Evolutionary conservation across 2,113 vertebrate genomes (phyloP).

Genomic region (Odontesthes bonariensis): DNA sequence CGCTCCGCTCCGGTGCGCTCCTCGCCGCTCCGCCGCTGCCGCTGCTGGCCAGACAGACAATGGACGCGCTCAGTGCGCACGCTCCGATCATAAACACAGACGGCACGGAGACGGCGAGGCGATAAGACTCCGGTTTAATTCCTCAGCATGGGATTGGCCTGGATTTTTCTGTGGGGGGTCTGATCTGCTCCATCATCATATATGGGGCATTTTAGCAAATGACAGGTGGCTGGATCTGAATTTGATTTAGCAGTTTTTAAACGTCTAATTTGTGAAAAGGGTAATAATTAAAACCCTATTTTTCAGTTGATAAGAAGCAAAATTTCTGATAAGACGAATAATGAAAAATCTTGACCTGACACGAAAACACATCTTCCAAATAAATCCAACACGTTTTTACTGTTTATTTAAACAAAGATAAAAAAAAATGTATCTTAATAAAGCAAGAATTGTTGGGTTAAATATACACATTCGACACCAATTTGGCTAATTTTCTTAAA

Average conservation of each 20-base stretch:
- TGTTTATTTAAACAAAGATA: too few species aligned
- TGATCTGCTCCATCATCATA: conserved; percentile 11
- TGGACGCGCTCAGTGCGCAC: conserved; percentile 80
- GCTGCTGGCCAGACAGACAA: conserved; percentile 79
- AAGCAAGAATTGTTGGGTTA: too few species aligned
- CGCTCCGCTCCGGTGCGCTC: conserved; percentile 52
- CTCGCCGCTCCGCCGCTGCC: conserved; percentile 50
- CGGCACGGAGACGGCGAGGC: conserved; percentile 33
- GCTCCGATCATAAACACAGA: conserved; percentile 72
- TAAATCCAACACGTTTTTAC: too few species aligned
- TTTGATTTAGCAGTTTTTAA: neutral
- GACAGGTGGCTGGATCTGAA: neutral
- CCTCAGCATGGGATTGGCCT: conserved; percentile 33
- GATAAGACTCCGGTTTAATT: conserved; percentile 23
- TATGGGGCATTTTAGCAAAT: neutral
- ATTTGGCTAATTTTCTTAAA: too few species aligned
- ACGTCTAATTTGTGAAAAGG: too few species aligned
- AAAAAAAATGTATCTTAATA: too few species aligned
- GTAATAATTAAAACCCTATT: too few species aligned
- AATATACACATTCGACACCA: too few species aligned
- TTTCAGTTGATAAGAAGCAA: too few species aligned
- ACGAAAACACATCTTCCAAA: too few species aligned
- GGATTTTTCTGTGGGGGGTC: conserved; percentile 1
- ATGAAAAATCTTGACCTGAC: too few species aligned
- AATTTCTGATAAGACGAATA: too few species aligned